phyloP scores from a whole-genome alignment of 2,888 invertebrate genomes.

The Panopea generosa region DNA sequence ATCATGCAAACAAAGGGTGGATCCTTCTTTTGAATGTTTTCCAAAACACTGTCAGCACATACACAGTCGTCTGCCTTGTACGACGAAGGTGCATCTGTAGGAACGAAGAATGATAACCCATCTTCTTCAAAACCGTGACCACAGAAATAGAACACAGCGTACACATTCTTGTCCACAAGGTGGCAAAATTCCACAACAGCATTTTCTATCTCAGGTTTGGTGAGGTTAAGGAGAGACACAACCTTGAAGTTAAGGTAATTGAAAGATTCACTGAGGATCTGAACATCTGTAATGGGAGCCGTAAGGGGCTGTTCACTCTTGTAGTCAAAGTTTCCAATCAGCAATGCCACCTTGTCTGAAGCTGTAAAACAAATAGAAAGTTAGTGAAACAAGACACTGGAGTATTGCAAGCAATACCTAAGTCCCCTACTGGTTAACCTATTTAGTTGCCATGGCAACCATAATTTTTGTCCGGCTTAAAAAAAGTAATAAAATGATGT shows the following conservation, averaged over 20 bases:
- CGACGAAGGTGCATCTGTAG: constrained; percentile 84
- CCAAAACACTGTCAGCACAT: constrained; percentile 77
- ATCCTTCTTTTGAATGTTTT: constrained; percentile 79
- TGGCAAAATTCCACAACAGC: constrained; percentile 84
- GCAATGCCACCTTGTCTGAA: constrained; percentile 85
- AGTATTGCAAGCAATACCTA: no score
- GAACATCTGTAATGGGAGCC: constrained; percentile 75
- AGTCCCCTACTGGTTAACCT: no score
- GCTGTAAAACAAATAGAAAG: constrained; percentile 70
- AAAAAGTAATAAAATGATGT: no score
- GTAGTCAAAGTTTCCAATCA: constrained; percentile 85
- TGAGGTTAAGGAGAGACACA: constrained; percentile 85
- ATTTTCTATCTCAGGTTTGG: constrained; percentile 84
- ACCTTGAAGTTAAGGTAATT: constrained; percentile 84
- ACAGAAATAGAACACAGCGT: constrained; percentile 84
- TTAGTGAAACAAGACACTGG: no score
- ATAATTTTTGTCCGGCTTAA: no score
- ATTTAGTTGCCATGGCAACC: no score
- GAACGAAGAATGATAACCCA: constrained; percentile 85
- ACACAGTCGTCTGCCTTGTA: constrained; percentile 83
- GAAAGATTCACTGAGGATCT: constrained; percentile 80
- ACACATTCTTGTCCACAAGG: constrained; percentile 84
- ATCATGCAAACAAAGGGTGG: constrained; percentile 85
- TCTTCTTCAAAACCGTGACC: constrained; percentile 86
- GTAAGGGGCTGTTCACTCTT: constrained; percentile 81